Conservation (phyloP, 2,113 vertebrate genomes). For the Piliocolobus tephrosceles region DNA sequence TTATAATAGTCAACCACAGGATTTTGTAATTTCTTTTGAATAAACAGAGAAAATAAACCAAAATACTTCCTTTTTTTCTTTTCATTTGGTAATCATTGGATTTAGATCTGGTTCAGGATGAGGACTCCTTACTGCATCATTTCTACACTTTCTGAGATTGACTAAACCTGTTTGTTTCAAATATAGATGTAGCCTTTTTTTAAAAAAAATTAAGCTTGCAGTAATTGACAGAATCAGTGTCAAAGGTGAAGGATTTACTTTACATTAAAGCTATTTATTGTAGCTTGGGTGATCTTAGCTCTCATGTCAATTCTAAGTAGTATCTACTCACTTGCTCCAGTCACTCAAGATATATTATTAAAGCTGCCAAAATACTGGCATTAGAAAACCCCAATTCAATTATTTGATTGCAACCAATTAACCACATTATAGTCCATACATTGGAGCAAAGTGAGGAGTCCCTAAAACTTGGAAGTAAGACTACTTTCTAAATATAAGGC, state of each 20-base stretch:
- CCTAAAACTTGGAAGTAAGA: constrained; percentile 20
- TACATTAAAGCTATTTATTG: background rate
- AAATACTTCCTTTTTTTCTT: background rate
- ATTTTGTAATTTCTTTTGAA: background rate
- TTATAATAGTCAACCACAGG: background rate
- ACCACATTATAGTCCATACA: background rate
- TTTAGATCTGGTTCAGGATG: background rate
- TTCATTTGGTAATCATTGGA: background rate
- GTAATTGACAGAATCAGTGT: background rate
- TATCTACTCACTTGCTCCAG: background rate
- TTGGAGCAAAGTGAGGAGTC: background rate
- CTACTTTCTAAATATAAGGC: background rate
- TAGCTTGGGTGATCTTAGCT: background rate
- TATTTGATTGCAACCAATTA: constrained; percentile 1
- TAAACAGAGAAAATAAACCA: background rate
- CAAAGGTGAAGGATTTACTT: constrained; percentile 13
- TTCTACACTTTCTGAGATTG: background rate
- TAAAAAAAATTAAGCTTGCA: background rate
- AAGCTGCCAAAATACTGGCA: background rate
- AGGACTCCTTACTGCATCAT: background rate
- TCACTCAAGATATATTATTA: background rate
- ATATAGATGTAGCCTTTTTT: background rate
- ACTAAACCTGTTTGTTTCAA: background rate
- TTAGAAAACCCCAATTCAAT: background rate
- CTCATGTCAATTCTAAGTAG: background rate